These are phyloP conservation scores for Forficula auricularia DNA, from an alignment of 1,140 invertebrate species.

Conservation along the genomic window DNA sequence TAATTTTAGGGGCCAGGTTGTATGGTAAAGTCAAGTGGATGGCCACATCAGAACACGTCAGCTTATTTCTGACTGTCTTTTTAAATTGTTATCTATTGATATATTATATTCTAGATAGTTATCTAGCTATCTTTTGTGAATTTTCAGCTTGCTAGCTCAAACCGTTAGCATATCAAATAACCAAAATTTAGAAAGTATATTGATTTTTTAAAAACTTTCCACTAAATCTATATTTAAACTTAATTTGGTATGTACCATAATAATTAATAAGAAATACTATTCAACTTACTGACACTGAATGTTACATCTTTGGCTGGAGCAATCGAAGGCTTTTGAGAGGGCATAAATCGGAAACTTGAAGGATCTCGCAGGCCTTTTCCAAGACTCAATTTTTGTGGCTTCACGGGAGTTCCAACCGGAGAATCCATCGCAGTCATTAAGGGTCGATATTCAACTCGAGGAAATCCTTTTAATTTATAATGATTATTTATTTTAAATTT, in stretches of 20 bases:
- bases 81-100: no score
- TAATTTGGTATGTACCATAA: neutral
- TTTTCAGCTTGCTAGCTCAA: no score
- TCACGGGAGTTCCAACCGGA: constrained; percentile 24
- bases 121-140: no score
- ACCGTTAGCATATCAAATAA: no score
- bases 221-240: neutral
- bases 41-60: no score
- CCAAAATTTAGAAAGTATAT: no score
- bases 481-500: neutral
- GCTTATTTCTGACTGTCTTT: no score
- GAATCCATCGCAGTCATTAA: constrained; percentile 27
- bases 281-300: constrained; percentile 21
- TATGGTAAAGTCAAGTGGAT: no score
- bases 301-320: constrained; percentile 23
- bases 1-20: no score
- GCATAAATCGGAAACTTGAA: constrained; percentile 24
- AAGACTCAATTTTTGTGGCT: constrained; percentile 20
- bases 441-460: constrained; percentile 22
- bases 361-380: constrained; percentile 28
- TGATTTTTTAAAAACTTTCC: no score
- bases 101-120: no score
- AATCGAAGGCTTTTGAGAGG: constrained; percentile 22
- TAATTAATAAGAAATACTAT: neutral
- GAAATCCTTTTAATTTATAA: constrained; percentile 20